A percentile compares a stretch with the other conserved stretches of the same genome.
phyloP scores from a whole-genome alignment of 2,888 invertebrate genomes.

The Fragum whitleyi region DNA sequence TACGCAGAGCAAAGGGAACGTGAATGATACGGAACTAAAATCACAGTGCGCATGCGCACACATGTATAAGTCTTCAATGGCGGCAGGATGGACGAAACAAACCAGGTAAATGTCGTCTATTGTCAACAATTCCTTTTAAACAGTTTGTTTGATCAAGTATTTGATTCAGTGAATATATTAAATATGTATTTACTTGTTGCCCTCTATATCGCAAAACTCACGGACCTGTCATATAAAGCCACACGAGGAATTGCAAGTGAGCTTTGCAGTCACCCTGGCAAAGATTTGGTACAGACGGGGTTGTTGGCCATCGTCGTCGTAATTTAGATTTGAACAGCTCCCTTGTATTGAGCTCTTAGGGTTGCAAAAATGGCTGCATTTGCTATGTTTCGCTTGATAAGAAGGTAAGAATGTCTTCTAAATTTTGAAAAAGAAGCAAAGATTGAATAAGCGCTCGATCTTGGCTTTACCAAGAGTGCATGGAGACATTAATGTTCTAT shows the following conservation, averaged over 20 bases:
- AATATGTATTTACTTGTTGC: conserved; percentile 2
- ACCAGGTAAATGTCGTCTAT: conserved; percentile 45
- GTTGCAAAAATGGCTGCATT: too few relatives aligned
- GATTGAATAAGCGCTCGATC: neutral
- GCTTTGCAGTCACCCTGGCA: conserved; percentile 27
- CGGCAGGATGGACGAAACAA: conserved; percentile 59
- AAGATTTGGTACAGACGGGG: neutral
- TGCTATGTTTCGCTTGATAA: too few relatives aligned
- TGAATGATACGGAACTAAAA: conserved; percentile 38
- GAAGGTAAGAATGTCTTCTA: neutral
- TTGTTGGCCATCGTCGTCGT: conserved; percentile 3
- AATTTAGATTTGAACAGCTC: neutral
- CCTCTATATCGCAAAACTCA: neutral
- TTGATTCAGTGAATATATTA: neutral
- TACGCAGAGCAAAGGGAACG: neutral
- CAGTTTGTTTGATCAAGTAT: neutral
- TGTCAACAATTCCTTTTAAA: conserved; percentile 2
- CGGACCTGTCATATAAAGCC: too few relatives aligned
- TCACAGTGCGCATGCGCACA: conserved; percentile 58
- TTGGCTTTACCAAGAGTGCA: conserved; percentile 4
- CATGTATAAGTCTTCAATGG: conserved; percentile 46
- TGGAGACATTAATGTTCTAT: conserved; percentile 17
- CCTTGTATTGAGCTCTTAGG: too few relatives aligned
- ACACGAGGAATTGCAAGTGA: neutral
- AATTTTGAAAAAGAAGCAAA: neutral